A percentile compares a stretch with the other conserved stretches of the same genome.
Conservation (phyloP, 2,888 invertebrate species). For the Deroplatys truncata region DNA sequence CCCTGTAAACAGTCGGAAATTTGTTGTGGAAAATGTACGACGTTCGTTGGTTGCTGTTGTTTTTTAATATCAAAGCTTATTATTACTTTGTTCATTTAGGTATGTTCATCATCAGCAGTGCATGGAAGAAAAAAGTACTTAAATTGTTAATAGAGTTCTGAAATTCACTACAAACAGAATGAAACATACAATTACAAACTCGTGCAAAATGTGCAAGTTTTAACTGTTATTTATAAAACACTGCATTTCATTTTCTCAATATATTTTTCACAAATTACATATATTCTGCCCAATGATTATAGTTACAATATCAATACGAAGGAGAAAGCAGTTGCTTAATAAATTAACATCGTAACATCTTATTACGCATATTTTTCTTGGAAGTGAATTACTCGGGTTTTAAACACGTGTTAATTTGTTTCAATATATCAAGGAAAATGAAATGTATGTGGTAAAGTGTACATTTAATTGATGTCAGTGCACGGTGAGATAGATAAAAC, state of each 20-base stretch:
- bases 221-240: neutral
- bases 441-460: neutral
- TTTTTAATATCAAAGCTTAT: no score
- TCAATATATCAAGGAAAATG: neutral
- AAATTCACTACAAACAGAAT: neutral
- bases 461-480: neutral
- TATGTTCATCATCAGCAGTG: neutral
- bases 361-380: no score
- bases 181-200: neutral
- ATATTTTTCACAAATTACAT: neutral
- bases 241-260: neutral
- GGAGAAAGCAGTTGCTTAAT: no score
- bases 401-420: no score
- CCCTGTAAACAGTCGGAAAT: no score
- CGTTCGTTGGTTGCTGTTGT: no score
- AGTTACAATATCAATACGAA: no score
- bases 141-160: neutral
- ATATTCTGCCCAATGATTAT: no score
- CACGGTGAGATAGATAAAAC: neutral
- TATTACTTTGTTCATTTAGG: no score
- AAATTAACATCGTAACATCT: no score
- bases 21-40: no score
- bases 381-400: no score
- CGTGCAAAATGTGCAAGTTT: neutral
- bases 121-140: neutral